These are phyloP conservation scores for Drosophila rubida DNA, from an alignment of 2,888 invertebrate genomes.

Conservation along the genomic window DNA sequence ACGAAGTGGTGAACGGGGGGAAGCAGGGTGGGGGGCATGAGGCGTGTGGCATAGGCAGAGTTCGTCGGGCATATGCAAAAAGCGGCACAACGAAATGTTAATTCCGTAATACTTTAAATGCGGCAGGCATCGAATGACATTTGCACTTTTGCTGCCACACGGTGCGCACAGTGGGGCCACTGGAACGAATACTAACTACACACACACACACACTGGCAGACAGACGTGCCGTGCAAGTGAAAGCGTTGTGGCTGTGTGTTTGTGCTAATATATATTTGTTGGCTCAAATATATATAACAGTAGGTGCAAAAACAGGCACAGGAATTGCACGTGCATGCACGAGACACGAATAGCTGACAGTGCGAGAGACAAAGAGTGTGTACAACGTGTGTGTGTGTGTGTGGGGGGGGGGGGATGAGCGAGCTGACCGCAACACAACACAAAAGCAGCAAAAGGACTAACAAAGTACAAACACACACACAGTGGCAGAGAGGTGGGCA, in stretches of 20 bases:
- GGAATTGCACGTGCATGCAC: slow-evolving; percentile 68
- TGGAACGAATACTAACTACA: slow-evolving; percentile 48
- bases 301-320: slow-evolving; percentile 75
- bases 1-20: neutral
- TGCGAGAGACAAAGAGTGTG: neutral
- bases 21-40: neutral
- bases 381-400: neutral
- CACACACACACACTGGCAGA: slow-evolving; percentile 2
- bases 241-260: slow-evolving; percentile 43
- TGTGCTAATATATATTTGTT: slow-evolving; percentile 67
- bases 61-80: slow-evolving; percentile 60
- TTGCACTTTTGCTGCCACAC: slow-evolving; percentile 79
- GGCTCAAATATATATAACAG: slow-evolving; percentile 43
- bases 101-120: slow-evolving; percentile 80
- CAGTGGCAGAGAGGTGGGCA: neutral
- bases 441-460: slow-evolving; percentile 46
- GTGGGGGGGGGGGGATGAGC: slow-evolving; percentile 7
- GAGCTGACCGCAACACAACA: slow-evolving; percentile 66
- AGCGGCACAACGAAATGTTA: slow-evolving; percentile 78
- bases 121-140: slow-evolving; percentile 82
- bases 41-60: slow-evolving; percentile 33
- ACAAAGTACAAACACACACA: slow-evolving; percentile 31
- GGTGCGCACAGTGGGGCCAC: slow-evolving; percentile 70
- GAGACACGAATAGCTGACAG: slow-evolving; percentile 16
- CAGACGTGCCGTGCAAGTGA: slow-evolving; percentile 69